phyloP scores from a whole-genome alignment of 2,888 invertebrate genomes.

The Eristalis pertinax region DNA sequence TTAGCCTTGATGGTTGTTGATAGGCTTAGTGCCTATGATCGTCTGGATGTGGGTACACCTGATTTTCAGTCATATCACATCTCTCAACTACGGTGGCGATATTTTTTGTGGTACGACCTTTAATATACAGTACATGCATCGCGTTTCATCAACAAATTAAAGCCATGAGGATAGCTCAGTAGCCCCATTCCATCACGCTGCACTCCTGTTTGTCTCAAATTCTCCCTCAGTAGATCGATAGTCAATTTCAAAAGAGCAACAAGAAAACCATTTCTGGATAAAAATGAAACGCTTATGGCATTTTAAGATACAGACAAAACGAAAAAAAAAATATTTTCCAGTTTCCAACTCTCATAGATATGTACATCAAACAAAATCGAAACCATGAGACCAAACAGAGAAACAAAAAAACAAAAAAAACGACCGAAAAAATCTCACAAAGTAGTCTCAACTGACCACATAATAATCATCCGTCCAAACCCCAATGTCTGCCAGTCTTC shows the following conservation, averaged over 20 bases:
- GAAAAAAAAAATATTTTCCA: not conserved
- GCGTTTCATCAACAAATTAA: not conserved
- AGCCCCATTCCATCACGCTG: not conserved
- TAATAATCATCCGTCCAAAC: slow-evolving; percentile 59
- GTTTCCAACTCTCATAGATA: slow-evolving; percentile 24
- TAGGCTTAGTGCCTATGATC: too few species aligned
- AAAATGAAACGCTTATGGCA: slow-evolving; percentile 63
- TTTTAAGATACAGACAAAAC: slow-evolving; percentile 51
- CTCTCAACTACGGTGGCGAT: too few species aligned
- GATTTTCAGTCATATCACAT: too few species aligned
- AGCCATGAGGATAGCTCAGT: too few species aligned
- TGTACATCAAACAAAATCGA: slow-evolving; percentile 39
- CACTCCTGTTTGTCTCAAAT: not conserved
- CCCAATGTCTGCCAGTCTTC: slow-evolving; percentile 54
- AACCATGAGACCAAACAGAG: not conserved
- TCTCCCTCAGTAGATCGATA: not conserved
- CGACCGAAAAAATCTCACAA: slow-evolving; percentile 57
- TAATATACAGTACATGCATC: too few species aligned
- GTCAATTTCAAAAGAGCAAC: slow-evolving; percentile 10
- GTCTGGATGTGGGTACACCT: too few species aligned
- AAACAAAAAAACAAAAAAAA: slow-evolving; percentile 12
- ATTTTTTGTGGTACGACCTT: too few species aligned
- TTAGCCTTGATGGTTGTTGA: too few species aligned
- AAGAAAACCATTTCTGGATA: not conserved
- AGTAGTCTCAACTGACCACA: slow-evolving; percentile 60